Base-by-base conservation (phyloP, 2,888 invertebrate genomes). In the Amorpha juglandis region DNA sequence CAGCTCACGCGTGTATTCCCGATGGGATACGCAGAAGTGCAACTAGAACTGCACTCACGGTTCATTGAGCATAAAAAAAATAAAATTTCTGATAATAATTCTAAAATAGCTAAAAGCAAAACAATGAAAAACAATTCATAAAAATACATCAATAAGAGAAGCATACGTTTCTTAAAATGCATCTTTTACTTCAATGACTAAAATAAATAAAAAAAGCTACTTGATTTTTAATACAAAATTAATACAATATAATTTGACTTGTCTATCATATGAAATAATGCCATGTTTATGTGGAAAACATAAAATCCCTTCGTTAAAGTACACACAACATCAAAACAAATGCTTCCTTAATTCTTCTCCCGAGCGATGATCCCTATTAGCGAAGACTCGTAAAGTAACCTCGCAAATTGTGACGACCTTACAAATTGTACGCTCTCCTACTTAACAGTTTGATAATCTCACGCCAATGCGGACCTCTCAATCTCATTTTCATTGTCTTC, bases 321-420 rank as follows among this genome's bases (percentile, higher is more conserved):
- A 38, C 19, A 12, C 19, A 19, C 38, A 19, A 52, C 58, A 58
- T 42, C 38, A 58, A 90, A 92, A 91, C 92, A 91, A 92, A 88
- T 89, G 87, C 86, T 84, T 80, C 80, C 83, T 86, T 89, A 89
- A 90, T 90, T 88, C 91, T 88, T 86, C 89, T 82, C 84, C 70
- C 80, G 75, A 82, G 82, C 88, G 92, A 91, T 92, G 88, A 92
- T 93, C 92, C 92, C 88, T 92, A 92, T 92, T 92, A 92, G 89
- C 84, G 83, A 77, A 82, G 92, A 86, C 91, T 92, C 91, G 91
- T 38, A 76, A 81, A 83, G 88, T 88, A 90, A 92, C 92, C 92
- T 90, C 86, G 87, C 86, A 90, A 89, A 92, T 91, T 92, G 90
- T 91, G 89, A 91, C 83, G 85, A 91, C 81, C 84, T 82, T 77